Base-by-base conservation (phyloP, 1,140 invertebrate species). In the Ceratina calcarata region DNA sequence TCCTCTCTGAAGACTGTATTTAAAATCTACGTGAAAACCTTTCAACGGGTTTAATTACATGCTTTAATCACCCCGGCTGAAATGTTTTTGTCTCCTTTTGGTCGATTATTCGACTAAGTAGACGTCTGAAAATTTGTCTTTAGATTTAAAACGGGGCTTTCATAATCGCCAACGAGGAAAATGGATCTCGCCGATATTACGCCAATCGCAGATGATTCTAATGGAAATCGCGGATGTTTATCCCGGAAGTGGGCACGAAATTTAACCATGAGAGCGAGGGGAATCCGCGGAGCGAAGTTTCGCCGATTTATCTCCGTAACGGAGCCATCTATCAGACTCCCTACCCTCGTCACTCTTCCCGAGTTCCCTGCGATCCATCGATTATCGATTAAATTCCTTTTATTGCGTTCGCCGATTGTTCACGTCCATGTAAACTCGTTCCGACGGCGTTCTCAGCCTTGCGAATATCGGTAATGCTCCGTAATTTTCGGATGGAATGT, bases 161-260 rank as follows among this genome's bases (percentile, higher is more conserved):
- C 61, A 66, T 74, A 65, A 74, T 65, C 2, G 7, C 0, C 13
- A 18, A 12, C 1, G 2, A 13, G 49, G 65, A 66, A 74, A 74
- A 74, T 66, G 27, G 72, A 74, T 75, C 57, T 45, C 73, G 45
- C 55, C 24, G 53, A 8, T 22, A 74, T 55, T 57, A 64, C 20
- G 12, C 27, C 6, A 13, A 16, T 45, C 18, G 32, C 24, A 22
- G 55, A 55, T 20, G 24, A 15, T 8, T 67, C 2, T 49, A 10
- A 37, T 10, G 0, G 20, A 15, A 32, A 64, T 24, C 18, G 27
- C 13, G 22, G n/a, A 55, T 27, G 57, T 67, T 68, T 67, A 15
- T 22, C 45, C 6, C 20, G 51, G 15, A 55, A 45, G n/a, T 37
- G 27, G 45, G 62, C 10, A 75, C 27, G 57, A 74, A 74, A 69